Evolutionary conservation across 2,113 vertebrate species (phyloP).

Genomic region (Odocoileus hemionus): DNA sequence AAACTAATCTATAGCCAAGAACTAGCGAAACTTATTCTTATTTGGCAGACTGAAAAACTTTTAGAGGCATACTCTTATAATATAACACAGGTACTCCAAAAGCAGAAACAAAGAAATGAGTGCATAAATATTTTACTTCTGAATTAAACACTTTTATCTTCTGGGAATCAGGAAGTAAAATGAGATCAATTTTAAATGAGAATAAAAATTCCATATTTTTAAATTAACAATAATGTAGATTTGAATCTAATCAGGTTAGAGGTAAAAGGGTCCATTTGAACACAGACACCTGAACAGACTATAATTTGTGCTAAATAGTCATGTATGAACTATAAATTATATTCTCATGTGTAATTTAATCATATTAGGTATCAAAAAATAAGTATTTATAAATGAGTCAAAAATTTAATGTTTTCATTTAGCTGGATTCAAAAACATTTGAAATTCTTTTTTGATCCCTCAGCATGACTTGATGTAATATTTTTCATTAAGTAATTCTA

Average conservation of each 20-base stretch:
- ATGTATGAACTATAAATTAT: background rate
- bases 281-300: background rate
- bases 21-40: background rate
- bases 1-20: background rate
- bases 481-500: conserved; percentile 19
- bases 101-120: background rate
- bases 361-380: background rate
- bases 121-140: background rate
- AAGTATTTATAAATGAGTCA: background rate
- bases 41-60: background rate
- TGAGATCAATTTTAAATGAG: background rate
- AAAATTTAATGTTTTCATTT: background rate
- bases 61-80: background rate
- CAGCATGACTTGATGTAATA: background rate
- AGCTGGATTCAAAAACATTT: background rate
- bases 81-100: background rate
- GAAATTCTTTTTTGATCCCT: background rate
- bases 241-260: background rate
- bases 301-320: background rate
- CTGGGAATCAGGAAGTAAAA: background rate
- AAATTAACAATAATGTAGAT: background rate
- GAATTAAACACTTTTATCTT: background rate
- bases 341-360: background rate
- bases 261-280: background rate
- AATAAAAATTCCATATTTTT: background rate